Percentiles rank a stretch among this genome's conserved stretches.
These are phyloP conservation scores for Neoniphon sammara DNA, from an alignment of 2,797 vertebrate species.

Conservation along the genomic window DNA sequence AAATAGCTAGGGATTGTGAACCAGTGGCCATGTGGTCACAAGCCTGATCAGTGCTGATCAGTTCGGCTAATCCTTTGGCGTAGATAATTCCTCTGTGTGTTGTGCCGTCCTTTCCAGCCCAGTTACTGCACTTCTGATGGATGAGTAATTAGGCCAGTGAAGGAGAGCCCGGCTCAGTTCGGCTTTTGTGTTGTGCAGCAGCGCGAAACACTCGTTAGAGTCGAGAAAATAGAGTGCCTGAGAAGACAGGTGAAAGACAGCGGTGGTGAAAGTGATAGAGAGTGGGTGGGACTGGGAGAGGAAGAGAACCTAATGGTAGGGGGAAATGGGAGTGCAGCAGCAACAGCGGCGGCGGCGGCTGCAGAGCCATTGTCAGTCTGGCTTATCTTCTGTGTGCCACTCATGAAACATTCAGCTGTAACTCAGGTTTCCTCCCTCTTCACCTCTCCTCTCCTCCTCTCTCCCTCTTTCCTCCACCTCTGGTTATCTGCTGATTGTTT, in stretches of 20 bases:
- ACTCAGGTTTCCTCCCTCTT: conserved; percentile 63
- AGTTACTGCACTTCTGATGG: conserved; percentile 58
- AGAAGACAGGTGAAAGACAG: conserved; percentile 76
- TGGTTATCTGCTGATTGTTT: conserved; percentile 75
- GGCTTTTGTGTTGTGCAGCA: conserved; percentile 66
- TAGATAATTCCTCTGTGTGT: conserved; percentile 62
- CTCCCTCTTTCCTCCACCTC: conserved; percentile 63
- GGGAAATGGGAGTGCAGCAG: conserved; percentile 69
- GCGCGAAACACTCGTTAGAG: conserved; percentile 65
- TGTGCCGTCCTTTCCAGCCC: conserved; percentile 66
- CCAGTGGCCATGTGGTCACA: conserved; percentile 16
- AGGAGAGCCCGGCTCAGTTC: conserved; percentile 56
- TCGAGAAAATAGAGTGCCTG: conserved; percentile 37
- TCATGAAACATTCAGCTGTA: conserved; percentile 81
- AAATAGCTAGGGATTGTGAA: conserved; percentile 19
- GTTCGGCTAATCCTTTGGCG: conserved; percentile 55
- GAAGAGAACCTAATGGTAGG: conserved; percentile 68
- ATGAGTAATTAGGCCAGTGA: conserved; percentile 69
- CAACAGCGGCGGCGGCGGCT: not conserved
- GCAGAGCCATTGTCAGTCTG: conserved; percentile 75
- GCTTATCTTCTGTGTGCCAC: conserved; percentile 77
- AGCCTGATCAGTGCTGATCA: conserved; percentile 45
- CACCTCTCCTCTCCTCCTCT: conserved; percentile 63
- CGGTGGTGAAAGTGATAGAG: conserved; percentile 66
- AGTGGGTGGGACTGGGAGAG: conserved; percentile 63